Conservation (phyloP, 1,140 invertebrate species). For the Drosophila nannoptera region DNA sequence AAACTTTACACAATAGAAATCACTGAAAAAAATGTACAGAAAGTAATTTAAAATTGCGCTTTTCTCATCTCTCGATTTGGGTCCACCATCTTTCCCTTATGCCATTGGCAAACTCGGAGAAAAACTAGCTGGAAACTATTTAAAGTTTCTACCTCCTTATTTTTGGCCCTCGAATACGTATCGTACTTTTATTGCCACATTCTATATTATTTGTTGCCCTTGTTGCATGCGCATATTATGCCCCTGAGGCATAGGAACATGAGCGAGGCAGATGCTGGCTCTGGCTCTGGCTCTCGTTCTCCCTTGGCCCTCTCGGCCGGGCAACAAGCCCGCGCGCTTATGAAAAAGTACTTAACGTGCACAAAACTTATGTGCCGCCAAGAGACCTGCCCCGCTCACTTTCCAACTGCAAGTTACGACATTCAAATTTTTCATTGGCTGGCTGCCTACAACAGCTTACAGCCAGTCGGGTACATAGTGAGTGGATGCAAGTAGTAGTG, state of each 20-base stretch:
- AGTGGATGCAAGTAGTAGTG: not conserved
- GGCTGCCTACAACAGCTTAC: constrained; percentile 12
- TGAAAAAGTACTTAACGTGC: constrained; percentile 74
- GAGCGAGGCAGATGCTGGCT: constrained; percentile 2
- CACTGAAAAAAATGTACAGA: constrained; percentile 35
- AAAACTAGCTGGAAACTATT: constrained; percentile 68
- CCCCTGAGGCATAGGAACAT: constrained; percentile 45
- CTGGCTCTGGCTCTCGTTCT: too few relatives aligned
- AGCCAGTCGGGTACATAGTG: not conserved
- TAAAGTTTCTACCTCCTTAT: constrained; percentile 55
- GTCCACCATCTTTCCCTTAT: constrained; percentile 2
- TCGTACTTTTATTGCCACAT: constrained; percentile 70
- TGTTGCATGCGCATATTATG: constrained; percentile 68
- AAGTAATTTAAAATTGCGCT: constrained; percentile 69
- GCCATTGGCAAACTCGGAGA: constrained; percentile 53
- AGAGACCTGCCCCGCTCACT: constrained; percentile 47
- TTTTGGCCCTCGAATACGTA: constrained; percentile 57
- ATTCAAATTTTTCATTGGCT: constrained; percentile 52
- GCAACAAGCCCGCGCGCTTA: constrained; percentile 51
- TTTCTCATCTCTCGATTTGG: constrained; percentile 8
- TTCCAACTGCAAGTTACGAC: constrained; percentile 55
- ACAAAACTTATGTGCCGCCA: constrained; percentile 75
- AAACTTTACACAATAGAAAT: constrained; percentile 58
- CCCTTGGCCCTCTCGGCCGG: constrained; percentile 16
- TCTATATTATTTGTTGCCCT: constrained; percentile 63